phyloP scores from a whole-genome alignment of 1,140 invertebrate genomes.

The Pogonognathellus flavescens region DNA sequence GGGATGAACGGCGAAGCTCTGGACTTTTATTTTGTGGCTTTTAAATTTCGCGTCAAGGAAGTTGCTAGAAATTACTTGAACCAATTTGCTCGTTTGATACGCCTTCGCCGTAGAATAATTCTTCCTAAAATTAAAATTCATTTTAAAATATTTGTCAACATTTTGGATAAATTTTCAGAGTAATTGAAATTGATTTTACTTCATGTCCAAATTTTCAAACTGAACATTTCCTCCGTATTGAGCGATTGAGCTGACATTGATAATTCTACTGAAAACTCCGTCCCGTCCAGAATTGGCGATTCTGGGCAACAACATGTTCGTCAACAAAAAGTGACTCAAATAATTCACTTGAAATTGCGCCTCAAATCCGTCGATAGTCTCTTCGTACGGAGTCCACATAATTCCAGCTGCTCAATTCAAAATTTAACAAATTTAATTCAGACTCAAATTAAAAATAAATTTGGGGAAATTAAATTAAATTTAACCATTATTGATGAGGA shows the following conservation, averaged over 20 bases:
- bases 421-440: neutral
- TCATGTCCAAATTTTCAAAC: conserved; percentile 50
- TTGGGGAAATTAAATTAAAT: neutral
- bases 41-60: conserved; percentile 77
- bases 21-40: conserved; percentile 74
- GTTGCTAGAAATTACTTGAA: conserved; percentile 84
- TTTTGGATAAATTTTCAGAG: neutral
- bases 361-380: conserved; percentile 86
- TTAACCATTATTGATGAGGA: conserved; percentile 86
- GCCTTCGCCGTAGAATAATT: conserved; percentile 69
- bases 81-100: conserved; percentile 90
- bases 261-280: conserved; percentile 76
- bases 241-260: conserved; percentile 91
- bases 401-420: conserved; percentile 79
- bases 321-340: conserved; percentile 88
- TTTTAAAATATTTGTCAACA: neutral
- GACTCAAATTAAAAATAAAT: neutral
- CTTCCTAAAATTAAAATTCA: conserved; percentile 41
- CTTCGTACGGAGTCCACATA: conserved; percentile 84
- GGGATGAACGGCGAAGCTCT: conserved; percentile 85
- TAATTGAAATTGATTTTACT: neutral
- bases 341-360: conserved; percentile 88
- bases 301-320: conserved; percentile 83
- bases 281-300: conserved; percentile 69
- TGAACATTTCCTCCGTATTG: conserved; percentile 77